These are phyloP conservation scores for Cairina moschata DNA, from an alignment of 2,113 vertebrate genomes.

Conservation along the genomic window DNA sequence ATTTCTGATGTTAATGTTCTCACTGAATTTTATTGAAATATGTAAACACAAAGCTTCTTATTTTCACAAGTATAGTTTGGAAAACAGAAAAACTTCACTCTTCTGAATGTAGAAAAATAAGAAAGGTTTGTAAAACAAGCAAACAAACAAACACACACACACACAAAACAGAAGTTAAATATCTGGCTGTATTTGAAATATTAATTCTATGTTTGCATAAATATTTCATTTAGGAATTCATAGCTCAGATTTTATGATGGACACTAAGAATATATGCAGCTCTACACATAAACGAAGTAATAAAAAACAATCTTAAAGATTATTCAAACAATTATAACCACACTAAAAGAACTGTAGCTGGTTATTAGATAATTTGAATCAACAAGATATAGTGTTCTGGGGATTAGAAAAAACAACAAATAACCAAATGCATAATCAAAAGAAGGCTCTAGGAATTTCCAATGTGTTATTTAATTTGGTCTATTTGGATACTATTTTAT, in stretches of 20 bases:
- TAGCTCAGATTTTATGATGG: neutral
- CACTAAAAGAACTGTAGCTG: neutral
- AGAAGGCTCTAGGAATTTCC: neutral
- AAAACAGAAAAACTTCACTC: neutral
- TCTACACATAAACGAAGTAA: neutral
- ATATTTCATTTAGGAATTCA: neutral
- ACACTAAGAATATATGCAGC: neutral
- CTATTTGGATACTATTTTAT: neutral
- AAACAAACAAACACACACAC: neutral
- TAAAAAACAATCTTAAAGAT: neutral
- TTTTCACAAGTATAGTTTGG: neutral
- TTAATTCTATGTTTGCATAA: neutral
- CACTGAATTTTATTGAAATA: neutral
- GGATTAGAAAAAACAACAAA: neutral
- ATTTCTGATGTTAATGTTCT: neutral
- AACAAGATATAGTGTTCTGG: neutral
- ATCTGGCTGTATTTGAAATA: neutral
- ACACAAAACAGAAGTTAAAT: neutral
- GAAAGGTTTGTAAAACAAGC: neutral
- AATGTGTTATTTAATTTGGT: neutral
- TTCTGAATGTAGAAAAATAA: neutral
- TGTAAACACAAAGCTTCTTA: neutral
- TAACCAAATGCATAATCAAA: neutral
- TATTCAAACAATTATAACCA: neutral
- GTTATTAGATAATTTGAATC: slow-evolving; percentile 7